A percentile compares a stretch with the other conserved stretches of the same genome.
Evolutionary conservation across 2,113 vertebrate species (phyloP).

Genomic region (Circaetus cinerascens): DNA sequence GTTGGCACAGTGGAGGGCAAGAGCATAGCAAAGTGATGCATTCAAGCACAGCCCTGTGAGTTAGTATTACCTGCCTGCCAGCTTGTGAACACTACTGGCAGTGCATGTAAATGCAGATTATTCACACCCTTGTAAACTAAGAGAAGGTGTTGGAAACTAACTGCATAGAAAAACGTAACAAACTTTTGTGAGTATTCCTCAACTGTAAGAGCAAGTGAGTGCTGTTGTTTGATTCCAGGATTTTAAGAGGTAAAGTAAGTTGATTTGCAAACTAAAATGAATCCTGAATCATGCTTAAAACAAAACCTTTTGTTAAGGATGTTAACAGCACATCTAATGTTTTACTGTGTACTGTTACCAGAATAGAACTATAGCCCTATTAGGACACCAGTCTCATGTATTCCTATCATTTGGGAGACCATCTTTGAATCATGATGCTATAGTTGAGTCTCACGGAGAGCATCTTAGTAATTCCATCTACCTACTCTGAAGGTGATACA

Average conservation of each 20-base stretch:
- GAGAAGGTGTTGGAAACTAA: background rate
- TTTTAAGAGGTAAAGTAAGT: background rate
- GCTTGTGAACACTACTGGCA: background rate
- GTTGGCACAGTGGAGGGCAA: conserved; percentile 54
- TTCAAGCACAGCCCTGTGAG: conserved; percentile 43
- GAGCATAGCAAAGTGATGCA: conserved; percentile 35
- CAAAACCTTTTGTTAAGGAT: background rate
- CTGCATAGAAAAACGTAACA: background rate
- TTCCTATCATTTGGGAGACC: background rate
- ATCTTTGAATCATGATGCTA: background rate
- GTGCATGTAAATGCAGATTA: background rate
- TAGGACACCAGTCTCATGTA: background rate
- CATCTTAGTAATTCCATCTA: background rate
- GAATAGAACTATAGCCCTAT: background rate
- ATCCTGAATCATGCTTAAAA: background rate
- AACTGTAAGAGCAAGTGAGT: background rate
- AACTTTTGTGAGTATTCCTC: background rate
- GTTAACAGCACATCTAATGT: background rate
- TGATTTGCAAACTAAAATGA: background rate
- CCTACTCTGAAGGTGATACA: background rate
- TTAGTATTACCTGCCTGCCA: conserved; percentile 36
- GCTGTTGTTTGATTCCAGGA: background rate
- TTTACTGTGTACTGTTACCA: background rate
- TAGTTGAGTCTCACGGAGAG: background rate
- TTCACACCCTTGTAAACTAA: conserved; percentile 2